Evolutionary conservation across 2,888 invertebrate species (phyloP).

Genomic region (Leptopterna dolabrata): DNA sequence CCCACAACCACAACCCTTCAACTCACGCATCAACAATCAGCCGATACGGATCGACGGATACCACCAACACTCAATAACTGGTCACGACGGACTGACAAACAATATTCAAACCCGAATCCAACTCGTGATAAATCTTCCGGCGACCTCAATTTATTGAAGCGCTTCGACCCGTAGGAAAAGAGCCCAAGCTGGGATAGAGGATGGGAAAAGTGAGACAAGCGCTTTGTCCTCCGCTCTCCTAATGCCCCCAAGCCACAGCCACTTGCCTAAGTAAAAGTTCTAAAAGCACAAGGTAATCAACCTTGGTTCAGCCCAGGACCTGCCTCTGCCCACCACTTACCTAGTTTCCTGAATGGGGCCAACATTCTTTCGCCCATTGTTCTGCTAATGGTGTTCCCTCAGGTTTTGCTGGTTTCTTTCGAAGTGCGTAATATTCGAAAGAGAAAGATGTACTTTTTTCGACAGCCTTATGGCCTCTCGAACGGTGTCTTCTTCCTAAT

Average conservation of each 20-base stretch:
- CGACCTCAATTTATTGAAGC: conserved; percentile 1
- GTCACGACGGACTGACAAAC: too few species aligned
- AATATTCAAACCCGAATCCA: neutral
- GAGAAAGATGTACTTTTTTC: conserved; percentile 30
- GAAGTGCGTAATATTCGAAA: conserved; percentile 17
- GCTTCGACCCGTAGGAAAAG: neutral
- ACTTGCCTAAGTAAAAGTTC: conserved; percentile 34
- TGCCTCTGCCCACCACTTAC: conserved; percentile 8
- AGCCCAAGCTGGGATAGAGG: neutral
- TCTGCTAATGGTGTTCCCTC: conserved; percentile 37
- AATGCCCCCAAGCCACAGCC: neutral
- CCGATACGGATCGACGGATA: neutral
- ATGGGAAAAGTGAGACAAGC: neutral
- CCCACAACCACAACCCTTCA: too few species aligned
- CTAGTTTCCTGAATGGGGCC: conserved; percentile 22
- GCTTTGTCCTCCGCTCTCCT: conserved; percentile 4
- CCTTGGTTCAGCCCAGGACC: conserved; percentile 1
- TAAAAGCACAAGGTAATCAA: conserved; percentile 2
- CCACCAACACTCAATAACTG: too few species aligned
- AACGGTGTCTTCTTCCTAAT: neutral
- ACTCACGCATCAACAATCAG: too few species aligned
- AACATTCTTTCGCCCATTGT: conserved; percentile 47
- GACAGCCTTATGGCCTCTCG: conserved; percentile 8
- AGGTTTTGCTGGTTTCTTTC: neutral
- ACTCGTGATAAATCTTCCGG: neutral